Base-by-base conservation (phyloP, 2,113 vertebrate genomes). In the Pteropus alecto region DNA sequence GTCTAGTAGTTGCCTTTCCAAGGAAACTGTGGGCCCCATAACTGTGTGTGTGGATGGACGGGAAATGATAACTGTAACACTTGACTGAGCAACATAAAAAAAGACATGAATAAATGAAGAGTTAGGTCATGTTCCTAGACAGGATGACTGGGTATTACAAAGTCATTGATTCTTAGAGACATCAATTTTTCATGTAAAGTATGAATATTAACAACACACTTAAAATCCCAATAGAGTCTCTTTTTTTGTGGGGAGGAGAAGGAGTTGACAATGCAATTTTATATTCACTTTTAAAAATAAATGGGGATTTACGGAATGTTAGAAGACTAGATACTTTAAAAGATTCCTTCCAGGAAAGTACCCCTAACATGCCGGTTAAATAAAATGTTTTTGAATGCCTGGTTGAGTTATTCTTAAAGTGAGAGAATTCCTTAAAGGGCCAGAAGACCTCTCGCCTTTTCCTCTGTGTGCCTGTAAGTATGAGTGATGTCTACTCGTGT, bases 101-200 rank as follows among this genome's bases (percentile, higher is more conserved):
- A 58, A 76, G 30, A 68, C 41, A 95, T 85, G 54, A 94, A 96
- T 93, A 91, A 96, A 58, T 94, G 82, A 96, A 87, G 81, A 95
- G 33, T 16, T 19, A 63, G 85, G 63, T 96, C 76, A 15, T 63
- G 65, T 94, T 95, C 67, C 71, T 46, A 67, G n/a, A 58, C 79
- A 95, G 58, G n/a, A 54, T 58, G 78, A 30, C 68, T 76, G 58
- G 74, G 43, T 28, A 77, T 93, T 67, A 87, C 85, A 81, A 95
- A 97, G 83, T 48, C 51, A 87, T 76, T 90, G 35, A 2, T 89
- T 95, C 91, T 96, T 90, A 96, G 86, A 61, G 58, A 94, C 68
- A 93, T 84, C 30, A 81, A 82, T 95, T 96, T 97, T 96, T 96
- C 93, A 97, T 96, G 87, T 93, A 78, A 94, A 94, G 70, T 51